A percentile compares a stretch with the other conserved stretches of the same genome.
Conservation (phyloP, 2,888 invertebrate species). For the Folsomia manolachei region DNA sequence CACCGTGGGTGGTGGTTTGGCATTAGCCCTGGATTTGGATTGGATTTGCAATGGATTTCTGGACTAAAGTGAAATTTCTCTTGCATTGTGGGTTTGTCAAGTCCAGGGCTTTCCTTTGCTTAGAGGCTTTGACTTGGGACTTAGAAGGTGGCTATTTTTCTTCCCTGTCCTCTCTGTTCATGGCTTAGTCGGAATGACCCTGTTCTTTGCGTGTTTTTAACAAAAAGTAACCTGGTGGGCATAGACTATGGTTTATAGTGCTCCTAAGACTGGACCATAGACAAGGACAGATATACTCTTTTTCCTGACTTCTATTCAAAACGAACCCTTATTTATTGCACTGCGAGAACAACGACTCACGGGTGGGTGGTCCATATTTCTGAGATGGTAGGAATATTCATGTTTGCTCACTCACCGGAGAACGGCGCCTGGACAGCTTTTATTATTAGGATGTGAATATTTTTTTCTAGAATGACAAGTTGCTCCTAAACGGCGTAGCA, state of each 20-base stretch:
- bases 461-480: background rate
- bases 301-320: background rate
- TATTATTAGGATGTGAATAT: background rate
- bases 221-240: too few species aligned
- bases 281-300: background rate
- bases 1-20: conserved; percentile 5
- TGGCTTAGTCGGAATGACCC: background rate
- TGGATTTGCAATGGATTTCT: background rate
- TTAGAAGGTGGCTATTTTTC: background rate
- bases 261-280: too few species aligned
- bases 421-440: background rate
- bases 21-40: background rate
- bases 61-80: background rate
- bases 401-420: background rate
- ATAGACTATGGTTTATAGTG: too few species aligned
- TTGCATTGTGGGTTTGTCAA: too few species aligned
- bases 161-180: too few species aligned
- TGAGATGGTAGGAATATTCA: background rate
- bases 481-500: background rate
- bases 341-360: background rate
- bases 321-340: background rate
- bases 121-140: background rate
- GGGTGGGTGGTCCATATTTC: background rate
- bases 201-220: too few species aligned
- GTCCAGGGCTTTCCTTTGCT: too few species aligned